Base-by-base conservation (phyloP, 2,113 vertebrate species). In the Phyllostomus hastatus region DNA sequence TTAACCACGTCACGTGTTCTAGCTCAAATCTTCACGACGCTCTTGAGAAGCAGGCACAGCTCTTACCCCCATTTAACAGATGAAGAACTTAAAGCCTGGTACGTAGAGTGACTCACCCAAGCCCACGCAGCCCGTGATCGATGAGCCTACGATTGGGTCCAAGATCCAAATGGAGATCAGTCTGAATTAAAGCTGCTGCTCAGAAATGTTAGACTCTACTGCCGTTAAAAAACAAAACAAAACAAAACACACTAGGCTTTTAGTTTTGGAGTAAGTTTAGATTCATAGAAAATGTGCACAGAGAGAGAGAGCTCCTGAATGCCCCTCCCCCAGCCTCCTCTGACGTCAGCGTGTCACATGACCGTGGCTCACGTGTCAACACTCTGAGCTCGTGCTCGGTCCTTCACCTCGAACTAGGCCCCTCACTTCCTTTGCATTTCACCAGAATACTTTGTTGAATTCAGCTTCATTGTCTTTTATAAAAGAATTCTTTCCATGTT, bases 291-390 rank as follows among this genome's bases (percentile, higher is more conserved):
- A 87, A 57, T 33, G 57, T 50, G 24, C 43, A 57, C 59, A 26
- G 50, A 10, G 3, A 24, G 33, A 33, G 41, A 10, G 24, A 28
- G 35, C 33, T 54, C 41, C 26, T 11, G 19, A 31, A 7, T 31
- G 19, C 24, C 15, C 7, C 3, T 61, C 33, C 2, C 16, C 22
- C 35, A 2, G 8, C 14, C 57, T 59, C 38, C n/a, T 7, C 10
- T 9, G 1, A 16, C 16, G 33, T 9, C 5, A 1, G 3, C 12
- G 1, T 1, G 1, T 33, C 78, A 59, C 5, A 0, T 22, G 22
- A 38, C 28, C 2, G 0, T 0, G 20, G 43, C 0, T 2, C 33
- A 5, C 17, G 38, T 10, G 31, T 6, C 38, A 38, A 84, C 20
- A 33, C 33, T 24, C 33, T 19, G 24, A 50, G 17, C 1, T 26